Conservation (phyloP, 2,113 vertebrate species). For the Phasianus colchicus region DNA sequence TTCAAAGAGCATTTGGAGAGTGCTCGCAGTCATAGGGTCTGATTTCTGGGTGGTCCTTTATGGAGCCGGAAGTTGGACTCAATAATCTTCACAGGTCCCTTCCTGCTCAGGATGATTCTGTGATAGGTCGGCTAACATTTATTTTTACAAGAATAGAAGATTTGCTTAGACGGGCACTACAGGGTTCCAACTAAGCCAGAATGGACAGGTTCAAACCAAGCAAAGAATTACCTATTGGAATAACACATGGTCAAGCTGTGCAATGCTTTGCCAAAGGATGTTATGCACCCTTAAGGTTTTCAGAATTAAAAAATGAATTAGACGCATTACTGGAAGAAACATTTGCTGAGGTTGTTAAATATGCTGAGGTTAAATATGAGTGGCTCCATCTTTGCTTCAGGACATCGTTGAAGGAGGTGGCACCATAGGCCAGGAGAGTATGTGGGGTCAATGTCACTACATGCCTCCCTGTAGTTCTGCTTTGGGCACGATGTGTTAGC, state of each 20-base stretch:
- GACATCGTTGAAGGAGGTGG: background rate
- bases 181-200: background rate
- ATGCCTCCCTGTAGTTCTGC: background rate
- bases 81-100: no score
- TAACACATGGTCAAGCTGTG: background rate
- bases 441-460: background rate
- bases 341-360: background rate
- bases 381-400: background rate
- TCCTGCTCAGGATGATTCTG: no score
- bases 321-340: background rate
- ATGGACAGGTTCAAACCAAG: background rate
- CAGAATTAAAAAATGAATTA: background rate
- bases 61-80: no score
- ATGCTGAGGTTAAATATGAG: conserved; percentile 33
- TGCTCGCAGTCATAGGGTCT: no score
- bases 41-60: no score
- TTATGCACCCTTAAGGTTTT: background rate
- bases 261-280: background rate
- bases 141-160: background rate
- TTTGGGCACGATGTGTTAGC: background rate
- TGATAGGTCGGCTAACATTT: background rate
- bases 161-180: background rate
- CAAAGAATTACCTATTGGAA: background rate
- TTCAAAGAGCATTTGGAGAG: no score
- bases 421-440: background rate